phyloP scores from a whole-genome alignment of 2,113 vertebrate genomes.

The Brachirus orientalis region DNA sequence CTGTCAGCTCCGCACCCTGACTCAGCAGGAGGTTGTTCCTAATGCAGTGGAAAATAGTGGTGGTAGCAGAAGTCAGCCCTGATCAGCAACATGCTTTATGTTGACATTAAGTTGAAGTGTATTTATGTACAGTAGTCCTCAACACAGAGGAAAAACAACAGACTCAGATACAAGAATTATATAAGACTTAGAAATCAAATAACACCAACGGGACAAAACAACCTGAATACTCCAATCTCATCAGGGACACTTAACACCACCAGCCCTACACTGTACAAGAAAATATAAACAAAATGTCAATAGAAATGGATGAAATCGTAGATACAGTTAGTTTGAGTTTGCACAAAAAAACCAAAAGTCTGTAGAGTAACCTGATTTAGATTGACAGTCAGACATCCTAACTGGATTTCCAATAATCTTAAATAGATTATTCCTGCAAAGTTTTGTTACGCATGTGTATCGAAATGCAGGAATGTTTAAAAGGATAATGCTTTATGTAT shows the following conservation, averaged over 20 bases:
- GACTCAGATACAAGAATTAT: neutral
- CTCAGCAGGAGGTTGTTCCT: slow-evolving; percentile 22
- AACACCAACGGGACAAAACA: neutral
- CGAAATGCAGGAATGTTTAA: slow-evolving; percentile 38
- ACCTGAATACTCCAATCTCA: neutral
- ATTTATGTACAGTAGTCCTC: slow-evolving; percentile 2
- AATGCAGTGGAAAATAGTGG: slow-evolving; percentile 34
- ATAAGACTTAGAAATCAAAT: slow-evolving; percentile 6
- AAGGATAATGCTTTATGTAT: slow-evolving; percentile 38
- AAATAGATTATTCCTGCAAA: slow-evolving; percentile 50
- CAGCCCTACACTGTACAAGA: neutral
- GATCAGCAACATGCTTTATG: slow-evolving; percentile 24
- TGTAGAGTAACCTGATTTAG: slow-evolving; percentile 17
- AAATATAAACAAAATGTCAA: neutral
- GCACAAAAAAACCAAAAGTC: slow-evolving; percentile 18
- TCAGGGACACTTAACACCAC: neutral
- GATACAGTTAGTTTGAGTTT: neutral
- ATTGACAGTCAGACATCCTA: slow-evolving; percentile 15
- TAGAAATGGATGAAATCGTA: slow-evolving; percentile 7
- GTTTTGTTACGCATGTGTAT: slow-evolving; percentile 20
- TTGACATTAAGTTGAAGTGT: slow-evolving; percentile 17
- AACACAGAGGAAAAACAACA: neutral
- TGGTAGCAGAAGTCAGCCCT: slow-evolving; percentile 23
- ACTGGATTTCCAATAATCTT: slow-evolving; percentile 37
- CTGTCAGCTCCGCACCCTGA: slow-evolving; percentile 38